These are phyloP conservation scores for Neomonachus schauinslandi DNA, from an alignment of 2,113 vertebrate species.

Conservation along the genomic window DNA sequence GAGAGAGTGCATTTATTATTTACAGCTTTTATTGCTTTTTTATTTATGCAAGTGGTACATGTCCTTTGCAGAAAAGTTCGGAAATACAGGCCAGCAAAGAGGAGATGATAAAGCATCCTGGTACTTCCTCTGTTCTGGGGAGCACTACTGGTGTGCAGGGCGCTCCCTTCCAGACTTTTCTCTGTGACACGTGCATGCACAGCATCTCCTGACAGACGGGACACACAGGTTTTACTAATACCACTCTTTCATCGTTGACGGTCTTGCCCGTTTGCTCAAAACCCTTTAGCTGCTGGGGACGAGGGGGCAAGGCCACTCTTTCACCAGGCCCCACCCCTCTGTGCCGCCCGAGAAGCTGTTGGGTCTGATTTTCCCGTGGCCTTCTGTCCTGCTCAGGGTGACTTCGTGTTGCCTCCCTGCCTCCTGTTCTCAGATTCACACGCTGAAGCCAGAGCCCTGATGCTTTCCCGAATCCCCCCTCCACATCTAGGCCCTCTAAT, in stretches of 20 bases:
- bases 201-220: rapidly evolving
- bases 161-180: not conserved
- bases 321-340: rapidly evolving
- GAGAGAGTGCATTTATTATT: conserved; percentile 55
- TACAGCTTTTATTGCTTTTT: conserved; percentile 55
- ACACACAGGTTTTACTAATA: not conserved
- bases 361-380: rapidly evolving
- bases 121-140: not conserved
- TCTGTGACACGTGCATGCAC: rapidly evolving
- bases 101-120: not conserved
- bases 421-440: not conserved
- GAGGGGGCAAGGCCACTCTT: not conserved
- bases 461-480: rapidly evolving
- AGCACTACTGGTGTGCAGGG: too few species aligned
- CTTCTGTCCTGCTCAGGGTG: not conserved
- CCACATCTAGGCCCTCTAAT: rapidly evolving
- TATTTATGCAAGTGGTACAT: conserved; percentile 38
- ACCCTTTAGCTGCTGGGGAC: rapidly evolving
- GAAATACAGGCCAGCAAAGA: not conserved
- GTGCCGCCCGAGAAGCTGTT: not conserved
- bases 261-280: not conserved
- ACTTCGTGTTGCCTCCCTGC: rapidly evolving
- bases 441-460: not conserved
- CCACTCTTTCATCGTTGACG: too few species aligned
- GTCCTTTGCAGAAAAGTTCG: conserved; percentile 48